Conservation (phyloP, 2,888 invertebrate species). For the Ceratothoa steindachneri region DNA sequence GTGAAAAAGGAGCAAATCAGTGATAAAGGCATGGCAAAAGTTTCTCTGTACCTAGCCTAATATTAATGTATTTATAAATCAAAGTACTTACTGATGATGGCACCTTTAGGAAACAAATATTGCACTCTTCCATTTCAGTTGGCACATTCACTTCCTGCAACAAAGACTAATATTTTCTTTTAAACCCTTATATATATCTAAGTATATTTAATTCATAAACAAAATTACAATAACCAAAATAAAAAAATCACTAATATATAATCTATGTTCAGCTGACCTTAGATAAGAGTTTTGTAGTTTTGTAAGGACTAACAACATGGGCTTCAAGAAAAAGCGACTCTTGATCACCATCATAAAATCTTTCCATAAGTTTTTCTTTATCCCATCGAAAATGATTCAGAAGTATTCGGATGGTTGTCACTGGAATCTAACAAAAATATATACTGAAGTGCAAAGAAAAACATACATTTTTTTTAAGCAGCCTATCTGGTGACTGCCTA, state of each 20-base stretch:
- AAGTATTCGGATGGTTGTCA: constrained; percentile 76
- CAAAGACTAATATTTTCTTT: too few species aligned
- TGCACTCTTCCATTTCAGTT: constrained; percentile 81
- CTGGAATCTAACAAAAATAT: constrained; percentile 54
- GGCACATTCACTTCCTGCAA: constrained; percentile 34
- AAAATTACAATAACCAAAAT: too few species aligned
- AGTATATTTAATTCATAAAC: too few species aligned
- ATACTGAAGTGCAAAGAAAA: too few species aligned
- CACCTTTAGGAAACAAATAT: constrained; percentile 81
- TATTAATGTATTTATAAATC: too few species aligned
- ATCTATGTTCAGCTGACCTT: not conserved
- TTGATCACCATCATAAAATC: constrained; percentile 91
- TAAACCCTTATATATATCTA: too few species aligned
- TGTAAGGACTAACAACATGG: constrained; percentile 90
- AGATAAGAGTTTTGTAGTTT: constrained; percentile 27
- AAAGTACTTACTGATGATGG: constrained; percentile 70
- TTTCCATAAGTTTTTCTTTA: constrained; percentile 95
- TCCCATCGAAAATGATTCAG: constrained; percentile 99
- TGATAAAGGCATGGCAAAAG: too few species aligned
- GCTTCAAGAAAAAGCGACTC: constrained; percentile 91
- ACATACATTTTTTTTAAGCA: too few species aligned
- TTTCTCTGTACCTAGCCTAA: too few species aligned
- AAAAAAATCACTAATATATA: not conserved
- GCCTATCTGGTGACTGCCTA: too few species aligned
- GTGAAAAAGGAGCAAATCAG: too few species aligned